Conservation (phyloP, 2,113 vertebrate genomes). For the Poecilia latipinna region DNA sequence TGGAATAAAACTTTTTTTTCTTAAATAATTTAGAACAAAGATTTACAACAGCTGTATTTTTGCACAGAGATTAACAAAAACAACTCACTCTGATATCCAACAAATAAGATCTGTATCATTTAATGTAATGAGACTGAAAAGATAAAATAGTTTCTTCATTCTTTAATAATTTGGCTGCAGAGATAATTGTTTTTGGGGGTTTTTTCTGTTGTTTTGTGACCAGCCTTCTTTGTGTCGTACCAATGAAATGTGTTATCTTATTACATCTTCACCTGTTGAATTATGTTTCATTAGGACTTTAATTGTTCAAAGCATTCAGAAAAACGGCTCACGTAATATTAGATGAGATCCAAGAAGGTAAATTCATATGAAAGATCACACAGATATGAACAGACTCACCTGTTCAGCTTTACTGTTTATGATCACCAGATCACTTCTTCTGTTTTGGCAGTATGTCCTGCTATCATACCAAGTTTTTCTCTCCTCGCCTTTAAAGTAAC, state of each 20-base stretch:
- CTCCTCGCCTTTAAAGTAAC: constrained; percentile 12
- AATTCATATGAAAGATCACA: neutral
- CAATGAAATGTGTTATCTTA: too few relatives aligned
- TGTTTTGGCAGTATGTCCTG: neutral
- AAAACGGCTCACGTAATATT: neutral
- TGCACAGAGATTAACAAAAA: neutral
- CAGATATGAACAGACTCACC: constrained; percentile 8
- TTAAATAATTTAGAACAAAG: too few relatives aligned
- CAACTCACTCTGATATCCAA: neutral
- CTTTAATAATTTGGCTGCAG: too few relatives aligned
- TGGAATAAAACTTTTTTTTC: too few relatives aligned
- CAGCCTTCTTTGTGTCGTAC: too few relatives aligned
- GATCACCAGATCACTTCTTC: constrained; percentile 16
- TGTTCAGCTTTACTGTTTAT: constrained; percentile 20
- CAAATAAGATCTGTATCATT: neutral
- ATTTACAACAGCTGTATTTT: neutral
- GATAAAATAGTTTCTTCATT: neutral
- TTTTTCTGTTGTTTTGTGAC: too few relatives aligned
- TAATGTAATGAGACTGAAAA: neutral
- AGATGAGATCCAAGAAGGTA: neutral
- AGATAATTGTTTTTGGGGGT: too few relatives aligned
- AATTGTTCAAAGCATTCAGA: neutral
- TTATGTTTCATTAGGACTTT: neutral
- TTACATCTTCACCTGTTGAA: neutral
- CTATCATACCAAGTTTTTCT: neutral